Evolutionary conservation across 2,888 invertebrate species (phyloP).

Genomic region (Callosobruchus maculatus): DNA sequence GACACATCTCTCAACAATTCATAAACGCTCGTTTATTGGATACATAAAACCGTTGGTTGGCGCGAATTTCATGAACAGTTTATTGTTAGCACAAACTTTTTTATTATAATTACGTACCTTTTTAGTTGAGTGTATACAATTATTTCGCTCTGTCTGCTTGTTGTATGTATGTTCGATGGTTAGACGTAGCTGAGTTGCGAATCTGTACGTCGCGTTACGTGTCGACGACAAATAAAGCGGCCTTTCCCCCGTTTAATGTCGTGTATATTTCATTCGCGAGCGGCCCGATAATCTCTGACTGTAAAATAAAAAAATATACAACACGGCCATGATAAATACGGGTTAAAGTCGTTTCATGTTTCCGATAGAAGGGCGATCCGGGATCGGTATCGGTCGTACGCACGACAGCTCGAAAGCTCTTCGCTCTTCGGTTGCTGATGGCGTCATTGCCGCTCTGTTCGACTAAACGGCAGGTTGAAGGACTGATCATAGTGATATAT

Average conservation of each 20-base stretch:
- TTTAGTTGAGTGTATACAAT: no score
- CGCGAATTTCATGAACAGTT: no score
- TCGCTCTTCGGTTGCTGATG: no score
- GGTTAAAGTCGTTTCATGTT: neutral
- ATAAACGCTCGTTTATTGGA: no score
- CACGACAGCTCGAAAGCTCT: neutral
- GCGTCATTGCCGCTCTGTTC: neutral
- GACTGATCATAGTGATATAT: neutral
- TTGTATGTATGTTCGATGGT: neutral
- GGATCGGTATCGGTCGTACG: neutral
- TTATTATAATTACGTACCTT: no score
- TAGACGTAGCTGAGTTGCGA: neutral
- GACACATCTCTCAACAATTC: no score
- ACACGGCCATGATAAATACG: neutral
- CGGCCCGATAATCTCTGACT: neutral
- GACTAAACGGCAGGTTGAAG: neutral
- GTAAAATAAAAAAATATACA: neutral
- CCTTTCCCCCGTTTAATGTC: neutral
- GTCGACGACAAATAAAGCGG: neutral
- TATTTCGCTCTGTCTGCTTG: no score
- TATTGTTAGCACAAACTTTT: no score
- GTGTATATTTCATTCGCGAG: neutral
- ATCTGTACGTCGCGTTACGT: neutral
- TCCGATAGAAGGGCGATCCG: neutral
- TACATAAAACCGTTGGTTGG: no score